Evolutionary conservation across 2,113 vertebrate genomes (phyloP).

Genomic region (Petrocephalus microphthalmus): DNA sequence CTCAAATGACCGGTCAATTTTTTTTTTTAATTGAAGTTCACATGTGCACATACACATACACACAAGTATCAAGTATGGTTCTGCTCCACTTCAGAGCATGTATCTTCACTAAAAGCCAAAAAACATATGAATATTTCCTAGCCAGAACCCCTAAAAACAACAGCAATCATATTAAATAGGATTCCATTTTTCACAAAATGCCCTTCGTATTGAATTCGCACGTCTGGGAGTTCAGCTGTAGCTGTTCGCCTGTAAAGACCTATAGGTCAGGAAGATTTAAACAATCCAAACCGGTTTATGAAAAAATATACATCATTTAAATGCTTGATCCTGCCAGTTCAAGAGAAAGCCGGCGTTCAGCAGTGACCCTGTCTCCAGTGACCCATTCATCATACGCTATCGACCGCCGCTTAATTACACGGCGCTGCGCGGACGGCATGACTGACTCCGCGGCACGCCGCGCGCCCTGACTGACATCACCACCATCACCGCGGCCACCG

Average conservation of each 20-base stretch:
- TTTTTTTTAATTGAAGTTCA: background rate
- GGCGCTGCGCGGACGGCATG: background rate
- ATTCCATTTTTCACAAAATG: background rate
- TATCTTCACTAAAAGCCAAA: background rate
- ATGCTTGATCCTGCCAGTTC: background rate
- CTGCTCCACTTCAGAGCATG: background rate
- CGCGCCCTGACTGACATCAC: background rate
- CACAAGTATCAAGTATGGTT: background rate
- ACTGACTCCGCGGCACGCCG: background rate
- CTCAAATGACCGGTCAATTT: background rate
- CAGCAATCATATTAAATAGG: background rate
- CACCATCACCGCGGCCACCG: too few species aligned
- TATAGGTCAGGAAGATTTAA: background rate
- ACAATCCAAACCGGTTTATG: background rate
- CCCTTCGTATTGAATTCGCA: background rate
- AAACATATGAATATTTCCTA: background rate
- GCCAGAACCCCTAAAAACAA: background rate
- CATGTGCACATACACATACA: background rate
- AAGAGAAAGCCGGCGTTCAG: background rate
- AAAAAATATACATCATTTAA: background rate
- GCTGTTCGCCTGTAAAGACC: background rate
- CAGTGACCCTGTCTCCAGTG: background rate
- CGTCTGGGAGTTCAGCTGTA: background rate
- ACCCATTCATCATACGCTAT: background rate
- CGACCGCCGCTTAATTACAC: background rate